These are phyloP conservation scores for Hexactinellida sp. DNA, from an alignment of 37 sponge, comb jelly and placozoan genomes.

Conservation along the genomic window DNA sequence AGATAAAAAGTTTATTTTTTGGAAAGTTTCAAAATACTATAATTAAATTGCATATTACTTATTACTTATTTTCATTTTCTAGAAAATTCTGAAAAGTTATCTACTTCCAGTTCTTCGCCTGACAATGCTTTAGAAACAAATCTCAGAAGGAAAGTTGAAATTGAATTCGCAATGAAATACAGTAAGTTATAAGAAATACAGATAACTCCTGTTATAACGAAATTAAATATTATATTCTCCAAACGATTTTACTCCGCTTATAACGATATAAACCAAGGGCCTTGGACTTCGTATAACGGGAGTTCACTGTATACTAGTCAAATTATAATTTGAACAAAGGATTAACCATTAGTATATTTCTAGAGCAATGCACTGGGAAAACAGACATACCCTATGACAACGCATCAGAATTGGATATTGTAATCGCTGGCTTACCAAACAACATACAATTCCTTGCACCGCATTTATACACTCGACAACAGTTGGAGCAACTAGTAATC, in stretches of 20 bases:
- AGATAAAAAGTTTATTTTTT: no score
- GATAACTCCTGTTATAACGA: no score
- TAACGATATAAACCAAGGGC: no score
- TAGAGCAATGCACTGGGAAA: conserved; percentile 55
- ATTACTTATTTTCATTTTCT: background rate
- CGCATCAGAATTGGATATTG: conserved; percentile 33
- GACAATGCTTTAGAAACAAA: background rate
- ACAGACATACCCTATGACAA: conserved; percentile 59
- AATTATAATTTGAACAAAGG: no score
- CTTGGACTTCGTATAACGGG: no score
- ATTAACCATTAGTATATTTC: background rate
- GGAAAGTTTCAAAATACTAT: no score
- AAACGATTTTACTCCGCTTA: no score
- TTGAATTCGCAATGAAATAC: conserved; percentile 70
- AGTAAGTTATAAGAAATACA: no score
- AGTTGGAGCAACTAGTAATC: conserved; percentile 58
- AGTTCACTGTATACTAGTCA: no score
- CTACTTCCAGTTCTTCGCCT: background rate
- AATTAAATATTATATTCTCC: no score
- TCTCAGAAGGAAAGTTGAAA: conserved; percentile 39
- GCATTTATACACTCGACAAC: conserved; percentile 51
- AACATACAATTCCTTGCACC: conserved; percentile 57
- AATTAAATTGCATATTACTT: no score
- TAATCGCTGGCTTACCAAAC: conserved; percentile 57
- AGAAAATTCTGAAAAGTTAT: background rate